Evolutionary conservation across 92 coral and sea anemone species (phyloP), one percentile per base, ranked within the genome.

Genomic region (Epizoanthus rinbou): DNA sequence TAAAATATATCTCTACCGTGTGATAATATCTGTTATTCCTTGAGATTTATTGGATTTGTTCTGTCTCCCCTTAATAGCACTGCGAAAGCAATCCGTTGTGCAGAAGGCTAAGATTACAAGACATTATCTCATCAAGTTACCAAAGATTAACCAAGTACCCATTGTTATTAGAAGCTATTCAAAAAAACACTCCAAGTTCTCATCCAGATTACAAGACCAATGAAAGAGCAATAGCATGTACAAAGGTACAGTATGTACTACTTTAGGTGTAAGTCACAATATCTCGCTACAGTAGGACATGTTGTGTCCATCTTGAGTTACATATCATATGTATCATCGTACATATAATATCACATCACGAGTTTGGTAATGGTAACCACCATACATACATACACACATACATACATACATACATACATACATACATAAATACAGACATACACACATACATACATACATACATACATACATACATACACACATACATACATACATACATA

Each of bases 141-240:
- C 98, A 94, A 57, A 87, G 99, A 75, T 87, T 97, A 39, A 97
- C 99, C 15, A 97, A 97, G 75, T 97, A 97, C 70, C 99, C 99
- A 24, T 74, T 97, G 59, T 86, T 97, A 56, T 89, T 97, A 87
- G 99, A 94, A 87, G 98, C 91, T 57, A 90, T 97, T 81, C 92
- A 88, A 76, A 97, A 89, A 89, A 95, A 93, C 85, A 94, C 99
- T 4, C 97, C 98, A 45, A 88, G 99, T 80, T 92, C 94, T 7
- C 92, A 88, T 80, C 67, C 74, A 28, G 97, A 94, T 85, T 82
- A 64, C 72, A 93, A 75, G 85, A 88, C 85, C 83, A 93, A 87
- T 24, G 95, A 91, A 78, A 91, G 98, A 72, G 95, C 95, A 45
- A 91, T 93, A 3, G 80, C 73, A 25, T 93, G 95, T 84, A 85